Evolutionary conservation across 2,888 invertebrate species (phyloP), one percentile per base, ranked within the genome.

Genomic region (Notodonta ziczac): DNA sequence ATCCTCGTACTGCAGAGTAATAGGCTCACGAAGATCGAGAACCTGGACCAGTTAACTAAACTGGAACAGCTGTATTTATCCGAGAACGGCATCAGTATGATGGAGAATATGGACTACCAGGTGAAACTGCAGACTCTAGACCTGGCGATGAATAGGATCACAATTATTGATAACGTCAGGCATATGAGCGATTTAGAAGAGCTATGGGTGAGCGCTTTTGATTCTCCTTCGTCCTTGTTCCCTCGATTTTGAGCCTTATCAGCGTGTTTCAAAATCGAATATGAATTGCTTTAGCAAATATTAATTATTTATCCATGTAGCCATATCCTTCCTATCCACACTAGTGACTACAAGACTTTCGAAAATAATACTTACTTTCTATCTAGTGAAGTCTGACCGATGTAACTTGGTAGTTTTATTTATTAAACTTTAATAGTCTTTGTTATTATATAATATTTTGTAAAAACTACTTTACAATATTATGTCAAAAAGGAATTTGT

Each of bases 1-100:
- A 95, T 98, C 66, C 89, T 99, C 13, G 98, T 98, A 72, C 83
- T 99, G 53, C 99, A 98, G 94, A 97, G 97, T 76, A 99, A 99
- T 90, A 95, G 99, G 6, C 93, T 99, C 54, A 94, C 95, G 0
- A 96, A 96, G 85, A 96, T 99, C 64, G 98, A 99, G 83, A 98
- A 98, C 77, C 82, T 99, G 59, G 96, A 96, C 0, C 93, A 94
- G 4, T 88, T 98, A 35, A 93, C 85, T 0, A 96, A 97, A 59
- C 88, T 99, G 64, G 97, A 97, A 57, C 98, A 99, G 83, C 88
- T 99, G 13, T 99, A 99, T 85, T 82, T 99, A 66, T 99, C 99
- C 0, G 98, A 99, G 88, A 99, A 99, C 91, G 98, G 98, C 8
- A 95, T 99, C 48, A 94, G 95, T 4, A 84, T 78, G 0, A 97